Percentiles rank a stretch among this genome's conserved stretches.
phyloP scores from a whole-genome alignment of 2,113 vertebrate species.

The Mixornis gularis region DNA sequence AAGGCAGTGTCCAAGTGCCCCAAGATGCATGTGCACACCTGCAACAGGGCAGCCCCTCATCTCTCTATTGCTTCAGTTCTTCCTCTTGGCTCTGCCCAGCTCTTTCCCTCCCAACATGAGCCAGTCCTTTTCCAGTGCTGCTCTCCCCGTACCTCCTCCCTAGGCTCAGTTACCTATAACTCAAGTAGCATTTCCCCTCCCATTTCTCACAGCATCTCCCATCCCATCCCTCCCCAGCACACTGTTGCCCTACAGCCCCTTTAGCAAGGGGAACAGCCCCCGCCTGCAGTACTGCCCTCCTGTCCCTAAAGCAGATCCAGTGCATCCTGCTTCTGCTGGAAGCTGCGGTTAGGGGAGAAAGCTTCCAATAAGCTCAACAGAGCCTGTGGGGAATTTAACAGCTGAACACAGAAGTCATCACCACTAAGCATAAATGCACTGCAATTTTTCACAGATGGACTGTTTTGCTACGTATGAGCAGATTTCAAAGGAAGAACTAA shows the following conservation, averaged over 20 bases:
- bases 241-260: background rate
- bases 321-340: background rate
- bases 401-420: background rate
- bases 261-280: background rate
- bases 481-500: background rate
- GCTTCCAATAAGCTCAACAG: background rate
- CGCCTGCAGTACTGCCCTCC: background rate
- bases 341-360: rapidly evolving
- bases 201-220: background rate
- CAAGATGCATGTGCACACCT: rapidly evolving
- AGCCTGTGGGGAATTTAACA: background rate
- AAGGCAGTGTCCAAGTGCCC: background rate
- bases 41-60: background rate
- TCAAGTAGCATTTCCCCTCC: background rate
- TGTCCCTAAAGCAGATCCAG: background rate
- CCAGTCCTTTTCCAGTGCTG: background rate
- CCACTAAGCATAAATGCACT: background rate
- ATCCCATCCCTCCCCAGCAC: background rate
- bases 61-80: background rate
- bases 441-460: background rate
- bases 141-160: background rate
- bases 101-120: background rate
- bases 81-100: background rate
- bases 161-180: background rate
- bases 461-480: background rate